phyloP scores from a whole-genome alignment of 37 sponge, comb jelly and placozoan species.

The Ianthella basta region DNA sequence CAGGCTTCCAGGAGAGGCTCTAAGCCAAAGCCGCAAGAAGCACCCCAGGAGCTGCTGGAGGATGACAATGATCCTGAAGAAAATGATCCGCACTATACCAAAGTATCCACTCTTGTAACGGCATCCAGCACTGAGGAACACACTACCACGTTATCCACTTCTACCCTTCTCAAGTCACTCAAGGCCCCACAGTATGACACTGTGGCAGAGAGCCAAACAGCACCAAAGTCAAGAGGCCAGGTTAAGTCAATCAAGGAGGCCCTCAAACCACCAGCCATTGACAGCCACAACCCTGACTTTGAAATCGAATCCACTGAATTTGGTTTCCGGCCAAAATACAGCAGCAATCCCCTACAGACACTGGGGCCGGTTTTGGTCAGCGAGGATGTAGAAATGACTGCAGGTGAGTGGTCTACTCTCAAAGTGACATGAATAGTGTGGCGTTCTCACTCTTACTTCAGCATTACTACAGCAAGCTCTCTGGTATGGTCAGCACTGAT shows the following conservation, averaged over 20 bases:
- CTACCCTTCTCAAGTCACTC: neutral
- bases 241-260: constrained; percentile 60
- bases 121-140: too few relatives aligned
- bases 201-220: neutral
- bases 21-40: too few relatives aligned
- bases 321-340: constrained; percentile 63
- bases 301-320: constrained; percentile 39
- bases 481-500: too few relatives aligned
- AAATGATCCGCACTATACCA: too few relatives aligned
- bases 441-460: neutral
- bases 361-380: constrained; percentile 57
- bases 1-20: constrained; percentile 12
- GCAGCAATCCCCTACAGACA: constrained; percentile 56
- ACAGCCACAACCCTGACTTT: neutral
- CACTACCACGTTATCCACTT: neutral
- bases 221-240: neutral
- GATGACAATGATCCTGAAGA: too few relatives aligned
- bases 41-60: too few relatives aligned
- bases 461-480: too few relatives aligned
- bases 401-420: constrained; percentile 31
- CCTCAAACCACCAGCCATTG: neutral
- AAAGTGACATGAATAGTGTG: neutral
- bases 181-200: constrained; percentile 14
- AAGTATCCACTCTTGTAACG: too few relatives aligned
- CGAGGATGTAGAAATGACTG: constrained; percentile 24